These are phyloP conservation scores for Drosophila ogumai DNA, from an alignment of 1,140 invertebrate species.

Conservation along the genomic window DNA sequence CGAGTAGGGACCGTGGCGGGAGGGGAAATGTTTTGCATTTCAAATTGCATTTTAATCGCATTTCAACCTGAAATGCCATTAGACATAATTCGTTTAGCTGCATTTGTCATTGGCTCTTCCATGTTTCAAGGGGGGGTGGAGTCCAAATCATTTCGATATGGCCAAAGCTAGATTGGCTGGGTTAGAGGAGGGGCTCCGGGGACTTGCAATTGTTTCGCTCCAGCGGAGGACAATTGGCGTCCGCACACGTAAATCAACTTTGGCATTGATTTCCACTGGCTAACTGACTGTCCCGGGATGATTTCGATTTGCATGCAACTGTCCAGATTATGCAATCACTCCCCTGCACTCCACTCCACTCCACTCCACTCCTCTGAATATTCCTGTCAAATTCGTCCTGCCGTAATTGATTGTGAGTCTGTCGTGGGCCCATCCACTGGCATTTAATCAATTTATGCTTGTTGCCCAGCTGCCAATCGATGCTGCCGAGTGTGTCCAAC, in stretches of 20 bases:
- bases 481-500: constrained; percentile 10
- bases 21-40: constrained; percentile 77
- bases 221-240: constrained; percentile 72
- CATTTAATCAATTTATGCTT: constrained; percentile 79
- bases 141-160: constrained; percentile 78
- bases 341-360: neutral
- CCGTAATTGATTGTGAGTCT: constrained; percentile 76
- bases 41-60: constrained; percentile 84
- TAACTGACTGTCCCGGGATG: constrained; percentile 26
- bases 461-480: constrained; percentile 25
- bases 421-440: constrained; percentile 33
- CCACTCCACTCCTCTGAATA: constrained; percentile 11
- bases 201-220: constrained; percentile 41
- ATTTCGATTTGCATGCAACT: constrained; percentile 65
- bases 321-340: constrained; percentile 72
- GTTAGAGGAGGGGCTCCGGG: neutral
- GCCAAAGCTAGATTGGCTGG: constrained; percentile 34
- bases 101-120: constrained; percentile 66
- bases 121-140: neutral
- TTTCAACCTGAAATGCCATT: constrained; percentile 84
- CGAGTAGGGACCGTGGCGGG: neutral
- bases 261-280: constrained; percentile 76
- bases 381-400: constrained; percentile 75
- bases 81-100: constrained; percentile 83
- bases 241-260: constrained; percentile 82